Evolutionary conservation across 2,888 invertebrate species (phyloP).

Genomic region (Dasypogon diadema): DNA sequence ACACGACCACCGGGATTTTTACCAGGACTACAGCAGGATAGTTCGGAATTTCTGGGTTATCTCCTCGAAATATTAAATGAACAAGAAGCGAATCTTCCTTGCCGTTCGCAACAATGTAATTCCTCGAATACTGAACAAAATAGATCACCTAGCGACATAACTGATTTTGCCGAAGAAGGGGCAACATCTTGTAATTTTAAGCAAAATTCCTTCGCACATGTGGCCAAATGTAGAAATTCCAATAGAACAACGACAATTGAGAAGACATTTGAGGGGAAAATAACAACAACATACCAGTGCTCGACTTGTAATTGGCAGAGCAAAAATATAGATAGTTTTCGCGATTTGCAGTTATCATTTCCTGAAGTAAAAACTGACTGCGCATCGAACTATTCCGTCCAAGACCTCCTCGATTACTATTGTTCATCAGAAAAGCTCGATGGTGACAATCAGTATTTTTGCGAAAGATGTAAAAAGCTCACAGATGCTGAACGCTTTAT

Average conservation of each 20-base stretch:
- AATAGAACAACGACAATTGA: constrained; percentile 69
- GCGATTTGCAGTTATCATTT: constrained; percentile 83
- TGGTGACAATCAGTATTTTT: constrained; percentile 86
- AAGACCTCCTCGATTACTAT: constrained; percentile 82
- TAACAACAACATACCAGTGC: constrained; percentile 81
- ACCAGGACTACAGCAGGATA: constrained; percentile 85
- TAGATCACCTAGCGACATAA: constrained; percentile 3
- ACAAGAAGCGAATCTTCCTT: constrained; percentile 71
- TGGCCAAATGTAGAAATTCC: constrained; percentile 22
- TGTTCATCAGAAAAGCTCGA: constrained; percentile 81
- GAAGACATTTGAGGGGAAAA: constrained; percentile 81
- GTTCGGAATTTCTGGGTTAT: constrained; percentile 86
- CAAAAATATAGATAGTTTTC: constrained; percentile 81
- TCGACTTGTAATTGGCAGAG: constrained; percentile 79
- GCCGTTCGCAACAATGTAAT: neutral
- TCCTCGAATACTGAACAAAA: neutral
- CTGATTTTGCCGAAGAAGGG: constrained; percentile 24
- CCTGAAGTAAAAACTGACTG: constrained; percentile 69
- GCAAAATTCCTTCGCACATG: neutral
- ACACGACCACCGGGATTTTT: constrained; percentile 84
- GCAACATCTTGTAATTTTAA: constrained; percentile 33
- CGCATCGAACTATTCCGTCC: constrained; percentile 73
- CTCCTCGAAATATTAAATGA: constrained; percentile 75
- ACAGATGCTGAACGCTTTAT: constrained; percentile 82
- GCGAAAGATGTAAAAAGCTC: constrained; percentile 79